Conservation (phyloP, 2,888 invertebrate genomes). For the Cryptus armator region DNA sequence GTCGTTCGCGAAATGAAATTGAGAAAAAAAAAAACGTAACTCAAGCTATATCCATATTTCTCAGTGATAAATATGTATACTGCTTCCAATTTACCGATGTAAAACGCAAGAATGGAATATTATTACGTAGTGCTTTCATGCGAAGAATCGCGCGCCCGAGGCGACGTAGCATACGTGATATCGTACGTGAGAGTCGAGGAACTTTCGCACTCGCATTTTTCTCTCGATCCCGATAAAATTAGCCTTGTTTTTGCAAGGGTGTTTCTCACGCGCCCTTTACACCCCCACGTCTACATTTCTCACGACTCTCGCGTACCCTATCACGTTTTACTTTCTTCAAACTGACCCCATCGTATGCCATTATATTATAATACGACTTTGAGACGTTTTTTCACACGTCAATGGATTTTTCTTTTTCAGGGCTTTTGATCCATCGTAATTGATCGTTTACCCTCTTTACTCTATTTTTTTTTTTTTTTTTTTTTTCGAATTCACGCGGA, state of each 20-base stretch:
- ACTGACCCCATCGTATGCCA: constrained; percentile 78
- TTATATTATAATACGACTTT: constrained; percentile 21
- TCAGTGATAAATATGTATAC: constrained; percentile 28
- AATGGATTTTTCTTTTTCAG: background rate
- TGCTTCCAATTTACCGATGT: background rate
- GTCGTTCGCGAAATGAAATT: constrained; percentile 36
- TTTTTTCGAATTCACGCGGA: background rate
- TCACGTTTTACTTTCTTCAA: constrained; percentile 73
- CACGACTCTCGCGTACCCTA: constrained; percentile 40
- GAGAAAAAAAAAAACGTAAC: background rate
- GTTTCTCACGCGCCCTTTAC: constrained; percentile 72
- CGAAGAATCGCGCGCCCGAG: constrained; percentile 72
- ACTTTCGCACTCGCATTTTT: constrained; percentile 46
- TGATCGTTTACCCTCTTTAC: background rate
- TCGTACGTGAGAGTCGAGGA: constrained; percentile 76
- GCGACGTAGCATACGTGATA: constrained; percentile 82
- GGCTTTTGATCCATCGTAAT: constrained; percentile 42
- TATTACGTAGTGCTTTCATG: constrained; percentile 49
- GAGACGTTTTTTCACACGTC: constrained; percentile 40
- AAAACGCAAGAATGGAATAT: constrained; percentile 46
- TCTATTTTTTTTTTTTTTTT: background rate
- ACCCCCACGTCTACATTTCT: constrained; percentile 61
- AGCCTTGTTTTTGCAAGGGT: constrained; percentile 79
- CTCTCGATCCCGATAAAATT: constrained; percentile 73
- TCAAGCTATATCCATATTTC: constrained; percentile 2